A percentile compares a stretch with the other conserved stretches of the same genome.
Conservation (phyloP, 2,797 vertebrate genomes). For the Rhabdophis nuchalis region DNA sequence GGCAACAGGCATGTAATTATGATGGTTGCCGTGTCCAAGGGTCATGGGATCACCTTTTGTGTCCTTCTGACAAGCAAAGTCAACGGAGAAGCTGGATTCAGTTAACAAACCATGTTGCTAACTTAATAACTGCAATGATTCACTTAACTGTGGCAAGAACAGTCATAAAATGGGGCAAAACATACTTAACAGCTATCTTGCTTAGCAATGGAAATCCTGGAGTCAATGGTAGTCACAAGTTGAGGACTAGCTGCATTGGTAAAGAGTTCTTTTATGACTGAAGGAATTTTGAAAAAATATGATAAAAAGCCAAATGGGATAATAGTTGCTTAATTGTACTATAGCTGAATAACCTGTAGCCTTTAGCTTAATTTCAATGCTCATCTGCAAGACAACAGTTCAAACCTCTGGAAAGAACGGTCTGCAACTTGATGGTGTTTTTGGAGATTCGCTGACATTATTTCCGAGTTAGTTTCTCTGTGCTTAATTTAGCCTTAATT, state of each 20-base stretch:
- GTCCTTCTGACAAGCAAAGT: neutral
- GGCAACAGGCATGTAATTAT: neutral
- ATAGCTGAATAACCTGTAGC: neutral
- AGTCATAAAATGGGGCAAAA: neutral
- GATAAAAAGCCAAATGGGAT: neutral
- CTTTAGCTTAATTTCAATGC: neutral
- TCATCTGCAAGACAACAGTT: neutral
- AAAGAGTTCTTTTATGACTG: neutral
- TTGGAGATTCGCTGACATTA: neutral
- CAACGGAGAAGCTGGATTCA: neutral
- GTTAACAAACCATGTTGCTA: neutral
- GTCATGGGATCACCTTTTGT: neutral
- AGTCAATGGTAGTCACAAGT: neutral
- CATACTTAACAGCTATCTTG: neutral
- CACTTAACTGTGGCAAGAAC: neutral
- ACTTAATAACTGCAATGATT: neutral
- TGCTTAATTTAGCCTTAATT: neutral
- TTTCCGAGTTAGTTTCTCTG: neutral
- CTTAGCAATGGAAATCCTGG: neutral
- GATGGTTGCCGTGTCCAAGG: neutral
- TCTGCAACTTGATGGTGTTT: neutral
- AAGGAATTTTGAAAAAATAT: neutral
- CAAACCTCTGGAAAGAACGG: neutral
- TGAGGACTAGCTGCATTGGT: neutral
- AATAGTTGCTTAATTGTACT: neutral